phyloP scores from a whole-genome alignment of 2,113 vertebrate species.

The Ictidomys tridecemlineatus region DNA sequence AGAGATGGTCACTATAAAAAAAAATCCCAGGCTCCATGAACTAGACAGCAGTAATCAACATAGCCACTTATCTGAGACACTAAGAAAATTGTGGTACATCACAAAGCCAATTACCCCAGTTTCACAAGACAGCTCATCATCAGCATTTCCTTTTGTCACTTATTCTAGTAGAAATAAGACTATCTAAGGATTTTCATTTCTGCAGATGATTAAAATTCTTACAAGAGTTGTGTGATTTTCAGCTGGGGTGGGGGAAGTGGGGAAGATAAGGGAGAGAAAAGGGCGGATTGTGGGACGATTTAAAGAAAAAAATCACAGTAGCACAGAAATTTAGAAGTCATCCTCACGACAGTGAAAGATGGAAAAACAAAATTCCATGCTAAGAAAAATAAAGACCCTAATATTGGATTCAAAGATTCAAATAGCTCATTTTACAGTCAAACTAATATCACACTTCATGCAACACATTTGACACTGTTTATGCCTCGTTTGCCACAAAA shows the following conservation, averaged over 20 bases:
- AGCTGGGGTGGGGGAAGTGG: constrained; percentile 41
- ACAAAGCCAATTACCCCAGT: constrained; percentile 61
- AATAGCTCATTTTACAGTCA: constrained; percentile 87
- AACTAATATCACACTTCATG: constrained; percentile 88
- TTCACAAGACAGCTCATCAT: constrained; percentile 78
- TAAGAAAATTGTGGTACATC: constrained; percentile 4
- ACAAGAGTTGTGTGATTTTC: constrained; percentile 73
- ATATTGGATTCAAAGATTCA: constrained; percentile 85
- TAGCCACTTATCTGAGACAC: no score
- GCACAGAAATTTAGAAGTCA: constrained; percentile 83
- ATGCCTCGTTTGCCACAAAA: constrained; percentile 89
- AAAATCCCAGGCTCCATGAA: no score
- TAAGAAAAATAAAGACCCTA: constrained; percentile 85
- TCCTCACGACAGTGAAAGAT: constrained; percentile 79
- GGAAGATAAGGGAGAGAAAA: not conserved
- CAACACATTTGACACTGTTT: constrained; percentile 88
- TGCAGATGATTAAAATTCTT: constrained; percentile 83
- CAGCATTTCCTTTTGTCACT: constrained; percentile 74
- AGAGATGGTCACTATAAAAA: no score
- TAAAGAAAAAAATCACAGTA: constrained; percentile 70
- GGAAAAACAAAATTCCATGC: constrained; percentile 80
- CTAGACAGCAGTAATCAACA: no score
- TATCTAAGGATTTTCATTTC: constrained; percentile 73
- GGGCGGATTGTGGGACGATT: constrained; percentile 59
- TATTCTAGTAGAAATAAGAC: constrained; percentile 67